Base-by-base conservation (phyloP, 2,888 invertebrate genomes). In the Drosophila tripunctata region DNA sequence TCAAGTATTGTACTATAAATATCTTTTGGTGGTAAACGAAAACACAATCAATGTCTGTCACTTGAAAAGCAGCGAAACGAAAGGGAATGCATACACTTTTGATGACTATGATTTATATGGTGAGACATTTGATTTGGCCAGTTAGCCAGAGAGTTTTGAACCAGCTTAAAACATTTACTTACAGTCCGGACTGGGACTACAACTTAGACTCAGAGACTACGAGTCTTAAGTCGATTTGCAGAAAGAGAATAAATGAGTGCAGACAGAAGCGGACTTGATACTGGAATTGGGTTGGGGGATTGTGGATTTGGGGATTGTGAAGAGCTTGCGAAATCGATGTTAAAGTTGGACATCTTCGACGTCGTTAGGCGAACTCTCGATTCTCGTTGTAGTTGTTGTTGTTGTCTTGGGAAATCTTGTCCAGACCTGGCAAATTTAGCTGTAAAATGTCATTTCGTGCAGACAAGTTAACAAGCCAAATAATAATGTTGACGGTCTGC, bases 381-480 rank as follows among this genome's bases (percentile, higher is more conserved):
- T 47, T 68, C 47, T 30, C 22, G 65, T 17, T 44, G 36, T 54
- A 62, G 33, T 56, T 52, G 57, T 61, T 58, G 61, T 58, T 67
- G 75, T 74, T 71, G 70, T 71, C 67, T 71, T 85, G 86, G 74
- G 84, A 84, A 85, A 86, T 87, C 80, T 80, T 67, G 78, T 69
- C 76, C 78, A 75, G 78, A 69, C 40, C 43, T 70, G 65, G 80
- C 75, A 85, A 80, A 87, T 80, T 84, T 80, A 75, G 87, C 83
- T 78, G 88, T 88, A 88, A 89, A 89, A 89, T 89, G 89, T 89
- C 89, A 89, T 89, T 89, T 89, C 89, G 89, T 89, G 89, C 89
- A 88, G 86, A 82, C 87, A 85, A 86, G 87, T 86, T 86, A 87
- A 85, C 85, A 84, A 86, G 86, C 76, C 86, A 87, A 81, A 87